phyloP scores from a whole-genome alignment of 2,888 invertebrate genomes.

The Lissonota sp. region DNA sequence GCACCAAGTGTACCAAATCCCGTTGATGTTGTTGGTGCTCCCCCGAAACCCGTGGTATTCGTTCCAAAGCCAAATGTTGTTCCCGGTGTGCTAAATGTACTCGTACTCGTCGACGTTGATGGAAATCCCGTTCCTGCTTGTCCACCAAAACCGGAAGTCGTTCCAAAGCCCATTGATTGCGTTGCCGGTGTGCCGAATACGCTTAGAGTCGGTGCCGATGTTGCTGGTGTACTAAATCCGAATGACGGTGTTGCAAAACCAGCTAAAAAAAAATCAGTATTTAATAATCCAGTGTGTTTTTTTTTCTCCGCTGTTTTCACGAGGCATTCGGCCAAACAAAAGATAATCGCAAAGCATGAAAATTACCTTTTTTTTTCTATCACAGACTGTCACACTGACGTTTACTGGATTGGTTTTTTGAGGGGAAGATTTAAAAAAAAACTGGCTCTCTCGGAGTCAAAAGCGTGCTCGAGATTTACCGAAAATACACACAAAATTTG shows the following conservation, averaged over 20 bases:
- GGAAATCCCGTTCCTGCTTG: conserved; percentile 85
- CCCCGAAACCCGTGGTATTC: conserved; percentile 84
- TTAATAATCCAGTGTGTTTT: neutral
- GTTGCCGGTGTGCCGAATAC: conserved; percentile 83
- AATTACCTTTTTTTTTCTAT: conserved; percentile 10
- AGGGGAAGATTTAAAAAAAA: too few relatives aligned
- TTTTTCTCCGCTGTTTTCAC: too few relatives aligned
- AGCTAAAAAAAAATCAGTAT: conserved; percentile 72
- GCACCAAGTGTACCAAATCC: conserved; percentile 74
- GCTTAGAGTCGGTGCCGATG: conserved; percentile 85
- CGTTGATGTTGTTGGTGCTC: conserved; percentile 75
- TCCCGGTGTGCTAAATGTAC: conserved; percentile 71
- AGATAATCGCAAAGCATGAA: too few relatives aligned
- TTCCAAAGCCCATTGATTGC: conserved; percentile 84
- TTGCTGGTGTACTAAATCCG: conserved; percentile 82
- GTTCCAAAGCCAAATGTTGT: conserved; percentile 83
- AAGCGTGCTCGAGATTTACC: neutral
- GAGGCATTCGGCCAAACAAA: too few relatives aligned
- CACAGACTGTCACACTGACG: conserved; percentile 47
- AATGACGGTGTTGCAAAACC: conserved; percentile 84
- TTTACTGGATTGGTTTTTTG: conserved; percentile 24
- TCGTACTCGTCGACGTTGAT: conserved; percentile 78
- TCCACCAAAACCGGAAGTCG: conserved; percentile 83
- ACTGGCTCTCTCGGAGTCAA: too few relatives aligned
- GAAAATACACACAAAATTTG: conserved; percentile 19